Evolutionary conservation across 2,113 vertebrate genomes (phyloP).

Genomic region (Mustela lutreola): DNA sequence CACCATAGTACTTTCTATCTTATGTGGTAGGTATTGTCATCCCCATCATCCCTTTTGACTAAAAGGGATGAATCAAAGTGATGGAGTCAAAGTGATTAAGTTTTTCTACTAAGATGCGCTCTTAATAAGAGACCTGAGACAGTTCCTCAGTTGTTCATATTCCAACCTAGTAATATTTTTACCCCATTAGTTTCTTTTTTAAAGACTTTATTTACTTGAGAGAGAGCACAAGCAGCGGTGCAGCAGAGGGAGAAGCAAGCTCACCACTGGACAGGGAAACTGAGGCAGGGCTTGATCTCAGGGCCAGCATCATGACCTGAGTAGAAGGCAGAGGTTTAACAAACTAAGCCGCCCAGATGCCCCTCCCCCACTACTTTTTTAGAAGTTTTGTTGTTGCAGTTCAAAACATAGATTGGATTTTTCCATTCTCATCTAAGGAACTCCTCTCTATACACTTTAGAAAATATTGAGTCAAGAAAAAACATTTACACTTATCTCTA

Average conservation of each 20-base stretch:
- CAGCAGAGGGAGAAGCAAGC: neutral
- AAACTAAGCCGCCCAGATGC: neutral
- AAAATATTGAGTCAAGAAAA: slow-evolving; percentile 6
- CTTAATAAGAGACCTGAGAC: neutral
- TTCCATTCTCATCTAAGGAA: neutral
- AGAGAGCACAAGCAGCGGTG: neutral
- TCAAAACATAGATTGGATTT: neutral
- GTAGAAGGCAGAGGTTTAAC: neutral
- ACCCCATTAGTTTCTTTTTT: neutral
- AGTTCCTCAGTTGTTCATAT: neutral
- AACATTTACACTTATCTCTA: neutral
- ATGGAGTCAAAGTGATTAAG: neutral
- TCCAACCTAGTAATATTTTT: neutral
- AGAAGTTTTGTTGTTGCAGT: neutral
- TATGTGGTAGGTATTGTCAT: neutral
- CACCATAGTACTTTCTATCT: neutral
- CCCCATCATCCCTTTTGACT: neutral
- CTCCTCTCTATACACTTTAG: neutral
- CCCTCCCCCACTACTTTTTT: neutral
- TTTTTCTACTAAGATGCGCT: neutral
- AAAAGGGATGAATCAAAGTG: too few relatives aligned
- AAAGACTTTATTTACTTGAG: neutral
- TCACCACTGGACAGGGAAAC: neutral
- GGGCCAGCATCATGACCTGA: neutral
- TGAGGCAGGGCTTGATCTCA: neutral